These are phyloP conservation scores for Hylia prasina DNA, from an alignment of 2,113 vertebrate genomes.

Conservation along the genomic window DNA sequence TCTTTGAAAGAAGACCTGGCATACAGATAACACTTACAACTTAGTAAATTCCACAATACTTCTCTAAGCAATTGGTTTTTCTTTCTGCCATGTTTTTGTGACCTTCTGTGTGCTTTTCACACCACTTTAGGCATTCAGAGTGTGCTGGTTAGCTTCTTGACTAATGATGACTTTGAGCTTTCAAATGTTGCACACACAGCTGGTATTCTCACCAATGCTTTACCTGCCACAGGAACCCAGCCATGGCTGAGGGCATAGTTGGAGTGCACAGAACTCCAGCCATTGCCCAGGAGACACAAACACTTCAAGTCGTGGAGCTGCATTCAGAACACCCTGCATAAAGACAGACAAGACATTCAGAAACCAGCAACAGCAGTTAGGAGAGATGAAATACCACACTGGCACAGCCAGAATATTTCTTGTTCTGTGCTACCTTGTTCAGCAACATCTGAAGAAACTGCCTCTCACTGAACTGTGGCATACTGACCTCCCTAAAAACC, in stretches of 20 bases:
- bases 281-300: not conserved
- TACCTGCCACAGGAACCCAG: not conserved
- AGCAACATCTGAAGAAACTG: not conserved
- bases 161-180: not conserved
- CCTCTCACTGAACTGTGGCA: not conserved
- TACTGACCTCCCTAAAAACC: not conserved
- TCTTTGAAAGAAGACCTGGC: constrained; percentile 6
- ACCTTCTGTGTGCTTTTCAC: not conserved
- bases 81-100: not conserved
- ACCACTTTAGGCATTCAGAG: not conserved
- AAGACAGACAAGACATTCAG: not conserved
- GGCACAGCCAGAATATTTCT: not conserved
- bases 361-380: not conserved
- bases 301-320: not conserved
- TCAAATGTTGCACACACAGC: rapidly evolving
- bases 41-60: not conserved
- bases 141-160: not conserved
- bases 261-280: not conserved
- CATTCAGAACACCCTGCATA: not conserved
- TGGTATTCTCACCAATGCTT: not conserved
- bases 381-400: not conserved
- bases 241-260: not conserved
- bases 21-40: not conserved
- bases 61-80: not conserved
- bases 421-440: not conserved